Conservation (phyloP, 37 sponge, comb jelly and placozoan species). For the Crambe crambe region DNA sequence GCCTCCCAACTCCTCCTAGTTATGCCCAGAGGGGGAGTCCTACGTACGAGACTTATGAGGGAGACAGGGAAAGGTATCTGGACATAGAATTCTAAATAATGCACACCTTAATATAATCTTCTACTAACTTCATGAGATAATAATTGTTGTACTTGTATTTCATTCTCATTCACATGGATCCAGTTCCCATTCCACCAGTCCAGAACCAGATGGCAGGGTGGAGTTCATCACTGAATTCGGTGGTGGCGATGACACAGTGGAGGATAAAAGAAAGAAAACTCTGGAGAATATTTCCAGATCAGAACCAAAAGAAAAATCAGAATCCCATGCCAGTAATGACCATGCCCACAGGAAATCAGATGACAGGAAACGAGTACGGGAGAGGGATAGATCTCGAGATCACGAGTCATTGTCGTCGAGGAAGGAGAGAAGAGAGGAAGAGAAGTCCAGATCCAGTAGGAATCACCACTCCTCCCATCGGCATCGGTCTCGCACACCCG, state of each 20-base stretch:
- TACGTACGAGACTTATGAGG: background rate
- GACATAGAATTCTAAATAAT: background rate
- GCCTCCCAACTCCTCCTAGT: no score
- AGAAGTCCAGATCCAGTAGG: background rate
- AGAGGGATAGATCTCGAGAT: background rate
- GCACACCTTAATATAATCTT: no score
- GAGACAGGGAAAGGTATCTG: constrained; percentile 48
- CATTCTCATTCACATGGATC: constrained; percentile 9
- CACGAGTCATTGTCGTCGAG: background rate
- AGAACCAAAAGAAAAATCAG: background rate
- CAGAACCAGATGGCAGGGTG: constrained; percentile 46
- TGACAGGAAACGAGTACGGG: background rate
- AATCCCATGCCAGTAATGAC: background rate
- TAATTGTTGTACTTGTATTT: background rate
- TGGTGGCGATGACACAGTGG: background rate
- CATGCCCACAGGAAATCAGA: background rate
- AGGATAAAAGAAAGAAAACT: background rate
- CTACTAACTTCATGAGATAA: no score
- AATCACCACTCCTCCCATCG: background rate
- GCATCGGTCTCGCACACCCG: background rate
- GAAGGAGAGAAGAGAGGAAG: background rate
- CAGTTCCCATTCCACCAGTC: constrained; percentile 48
- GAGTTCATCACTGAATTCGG: constrained; percentile 83
- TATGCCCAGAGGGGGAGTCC: no score
- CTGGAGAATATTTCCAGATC: background rate